Conservation (phyloP, 2,797 vertebrate species). For the Caiman crocodilus region DNA sequence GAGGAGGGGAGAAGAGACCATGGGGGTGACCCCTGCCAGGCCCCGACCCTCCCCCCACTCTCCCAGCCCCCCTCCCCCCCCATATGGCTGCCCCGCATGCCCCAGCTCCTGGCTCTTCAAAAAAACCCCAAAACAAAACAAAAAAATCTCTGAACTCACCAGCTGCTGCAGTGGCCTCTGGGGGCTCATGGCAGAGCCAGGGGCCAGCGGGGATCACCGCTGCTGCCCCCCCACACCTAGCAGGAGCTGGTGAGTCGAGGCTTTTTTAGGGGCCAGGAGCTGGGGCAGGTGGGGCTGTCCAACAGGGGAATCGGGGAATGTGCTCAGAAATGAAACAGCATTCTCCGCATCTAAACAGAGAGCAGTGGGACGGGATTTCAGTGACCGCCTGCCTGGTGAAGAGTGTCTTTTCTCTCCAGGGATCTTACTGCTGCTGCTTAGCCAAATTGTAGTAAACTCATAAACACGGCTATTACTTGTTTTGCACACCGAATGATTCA, state of each 20-base stretch:
- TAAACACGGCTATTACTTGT: conserved; percentile 37
- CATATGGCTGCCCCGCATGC: too few species aligned
- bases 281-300: background rate
- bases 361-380: background rate
- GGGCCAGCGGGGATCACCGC: background rate
- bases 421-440: conserved; percentile 24
- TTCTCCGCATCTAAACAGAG: background rate
- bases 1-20: too few species aligned
- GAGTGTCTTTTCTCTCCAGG: conserved; percentile 4
- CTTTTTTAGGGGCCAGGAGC: too few species aligned
- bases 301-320: background rate
- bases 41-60: background rate
- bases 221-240: background rate
- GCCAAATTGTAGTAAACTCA: conserved; percentile 55
- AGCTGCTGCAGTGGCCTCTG: too few species aligned
- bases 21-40: too few species aligned
- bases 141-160: background rate
- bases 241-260: background rate
- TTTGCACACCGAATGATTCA: conserved; percentile 13
- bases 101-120: too few species aligned
- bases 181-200: too few species aligned
- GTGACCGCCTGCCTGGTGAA: conserved; percentile 20
- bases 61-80: too few species aligned
- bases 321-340: fast-evolving
- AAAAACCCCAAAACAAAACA: background rate